phyloP scores from a whole-genome alignment of 2,113 vertebrate species.

The Corythornis vintsioides region DNA sequence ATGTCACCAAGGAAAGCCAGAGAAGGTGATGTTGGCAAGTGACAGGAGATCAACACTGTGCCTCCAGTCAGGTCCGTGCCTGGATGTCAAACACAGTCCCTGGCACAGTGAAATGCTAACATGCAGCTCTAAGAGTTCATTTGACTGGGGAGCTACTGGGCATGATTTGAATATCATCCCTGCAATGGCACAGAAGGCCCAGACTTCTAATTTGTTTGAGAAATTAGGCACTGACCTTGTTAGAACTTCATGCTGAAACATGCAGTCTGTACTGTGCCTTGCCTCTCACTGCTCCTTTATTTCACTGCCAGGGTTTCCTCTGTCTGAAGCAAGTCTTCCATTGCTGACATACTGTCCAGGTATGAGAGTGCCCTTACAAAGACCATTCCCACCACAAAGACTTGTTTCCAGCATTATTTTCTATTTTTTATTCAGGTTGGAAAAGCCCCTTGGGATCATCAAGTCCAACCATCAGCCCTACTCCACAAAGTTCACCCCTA shows the following conservation, averaged over 20 bases:
- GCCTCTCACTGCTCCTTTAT: neutral
- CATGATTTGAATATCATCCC: conserved; percentile 34
- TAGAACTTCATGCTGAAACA: neutral
- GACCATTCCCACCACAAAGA: neutral
- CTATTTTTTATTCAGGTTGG: too few relatives aligned
- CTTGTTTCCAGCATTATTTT: neutral
- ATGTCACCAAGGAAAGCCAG: neutral
- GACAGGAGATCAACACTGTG: neutral
- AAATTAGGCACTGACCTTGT: conserved; percentile 28
- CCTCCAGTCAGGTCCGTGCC: neutral
- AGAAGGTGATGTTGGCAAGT: neutral
- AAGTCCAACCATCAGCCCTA: too few relatives aligned
- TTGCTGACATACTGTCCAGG: neutral
- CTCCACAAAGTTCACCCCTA: too few relatives aligned
- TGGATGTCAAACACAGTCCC: neutral
- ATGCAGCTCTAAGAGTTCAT: neutral
- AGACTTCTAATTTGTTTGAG: conserved; percentile 46
- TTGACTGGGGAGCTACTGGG: neutral
- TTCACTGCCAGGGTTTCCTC: neutral
- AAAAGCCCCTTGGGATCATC: too few relatives aligned
- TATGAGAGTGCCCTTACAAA: neutral
- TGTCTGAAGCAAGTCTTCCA: neutral
- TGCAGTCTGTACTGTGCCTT: neutral
- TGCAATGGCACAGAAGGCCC: neutral
- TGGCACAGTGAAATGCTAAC: neutral